These are phyloP conservation scores for Aricia artaxerxes DNA, from an alignment of 2,888 invertebrate species.

Conservation along the genomic window DNA sequence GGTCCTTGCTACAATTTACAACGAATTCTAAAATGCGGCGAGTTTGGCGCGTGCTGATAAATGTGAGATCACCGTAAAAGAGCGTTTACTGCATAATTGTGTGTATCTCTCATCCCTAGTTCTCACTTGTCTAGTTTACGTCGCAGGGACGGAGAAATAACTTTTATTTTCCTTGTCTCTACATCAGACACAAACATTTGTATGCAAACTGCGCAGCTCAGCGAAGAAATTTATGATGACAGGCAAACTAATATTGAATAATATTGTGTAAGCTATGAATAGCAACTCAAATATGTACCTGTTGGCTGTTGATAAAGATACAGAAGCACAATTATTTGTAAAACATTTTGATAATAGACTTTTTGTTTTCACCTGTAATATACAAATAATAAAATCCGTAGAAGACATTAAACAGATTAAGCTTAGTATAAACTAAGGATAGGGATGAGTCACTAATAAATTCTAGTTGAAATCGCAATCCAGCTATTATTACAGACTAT, in stretches of 20 bases:
- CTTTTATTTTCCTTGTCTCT: background rate
- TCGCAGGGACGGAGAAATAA: background rate
- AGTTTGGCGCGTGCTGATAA: too few species aligned
- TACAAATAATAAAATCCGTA: background rate
- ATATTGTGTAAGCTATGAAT: background rate
- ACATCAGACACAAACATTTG: background rate
- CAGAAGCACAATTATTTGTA: background rate
- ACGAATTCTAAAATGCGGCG: too few species aligned
- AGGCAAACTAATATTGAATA: constrained; percentile 4
- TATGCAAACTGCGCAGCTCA: background rate
- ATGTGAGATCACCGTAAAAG: too few species aligned
- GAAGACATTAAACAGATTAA: background rate
- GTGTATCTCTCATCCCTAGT: background rate
- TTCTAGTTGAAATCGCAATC: background rate
- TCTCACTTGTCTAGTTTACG: background rate
- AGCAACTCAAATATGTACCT: background rate
- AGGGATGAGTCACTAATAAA: background rate
- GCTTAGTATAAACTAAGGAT: background rate
- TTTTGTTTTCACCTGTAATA: background rate
- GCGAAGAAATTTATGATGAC: background rate
- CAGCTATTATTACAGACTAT: constrained; percentile 14
- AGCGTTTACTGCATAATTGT: too few species aligned
- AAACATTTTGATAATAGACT: background rate
- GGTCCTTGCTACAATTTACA: too few species aligned
- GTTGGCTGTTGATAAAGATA: background rate